Percentiles rank a stretch among this genome's conserved stretches.
phyloP scores from a whole-genome alignment of 1,140 invertebrate genomes.

The Philaenus spumarius region DNA sequence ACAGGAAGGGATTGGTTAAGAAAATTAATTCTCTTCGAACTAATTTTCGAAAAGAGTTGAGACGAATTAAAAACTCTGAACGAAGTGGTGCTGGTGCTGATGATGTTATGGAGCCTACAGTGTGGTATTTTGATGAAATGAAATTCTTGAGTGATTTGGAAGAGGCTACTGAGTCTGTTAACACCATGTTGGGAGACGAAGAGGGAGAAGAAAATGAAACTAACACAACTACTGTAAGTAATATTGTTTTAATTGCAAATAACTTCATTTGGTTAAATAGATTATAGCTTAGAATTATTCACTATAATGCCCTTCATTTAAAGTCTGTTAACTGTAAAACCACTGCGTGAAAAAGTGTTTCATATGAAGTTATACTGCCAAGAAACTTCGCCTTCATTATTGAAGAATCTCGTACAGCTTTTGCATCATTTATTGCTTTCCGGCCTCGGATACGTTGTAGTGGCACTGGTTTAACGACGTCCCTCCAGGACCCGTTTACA shows the following conservation, averaged over 20 bases:
- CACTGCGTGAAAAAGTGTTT: background rate
- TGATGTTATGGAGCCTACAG: slow-evolving; percentile 23
- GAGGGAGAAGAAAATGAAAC: no score
- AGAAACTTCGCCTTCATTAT: slow-evolving; percentile 10
- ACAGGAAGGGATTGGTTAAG: slow-evolving; percentile 21
- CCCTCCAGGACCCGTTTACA: slow-evolving; percentile 3
- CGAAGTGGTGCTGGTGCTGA: slow-evolving; percentile 26
- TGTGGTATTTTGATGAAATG: slow-evolving; percentile 30
- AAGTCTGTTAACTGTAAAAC: background rate
- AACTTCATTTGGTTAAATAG: background rate
- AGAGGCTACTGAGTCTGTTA: no score
- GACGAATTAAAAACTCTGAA: no score
- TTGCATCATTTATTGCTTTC: slow-evolving; percentile 1
- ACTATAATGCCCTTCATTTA: no score
- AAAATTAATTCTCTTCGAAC: no score
- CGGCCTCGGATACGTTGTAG: no score
- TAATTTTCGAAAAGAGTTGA: slow-evolving; percentile 22
- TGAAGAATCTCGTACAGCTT: slow-evolving; percentile 3
- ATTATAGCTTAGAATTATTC: no score
- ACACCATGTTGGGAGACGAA: no score
- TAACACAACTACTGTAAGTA: no score
- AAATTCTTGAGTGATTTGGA: slow-evolving; percentile 21
- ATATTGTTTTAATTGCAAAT: no score
- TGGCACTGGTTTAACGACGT: background rate
- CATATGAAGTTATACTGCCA: no score